Conservation (phyloP, 30 jellyfish, hydroid and myxozoan genomes). For the Cassiopea xamachana region DNA sequence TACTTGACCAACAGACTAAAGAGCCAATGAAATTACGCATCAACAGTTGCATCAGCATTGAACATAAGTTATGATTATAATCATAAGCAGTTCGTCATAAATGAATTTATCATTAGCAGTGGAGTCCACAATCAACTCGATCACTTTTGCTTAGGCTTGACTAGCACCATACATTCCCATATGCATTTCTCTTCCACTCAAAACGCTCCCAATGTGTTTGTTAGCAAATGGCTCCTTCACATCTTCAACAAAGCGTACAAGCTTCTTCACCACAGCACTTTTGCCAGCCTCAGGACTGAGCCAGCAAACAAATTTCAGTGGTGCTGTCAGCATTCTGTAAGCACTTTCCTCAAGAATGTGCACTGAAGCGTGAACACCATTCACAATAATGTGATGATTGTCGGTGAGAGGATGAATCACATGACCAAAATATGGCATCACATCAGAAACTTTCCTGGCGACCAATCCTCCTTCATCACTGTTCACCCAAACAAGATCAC, state of each 20-base stretch:
- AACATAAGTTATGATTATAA: too few relatives aligned
- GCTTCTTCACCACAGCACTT: slow-evolving; percentile 41
- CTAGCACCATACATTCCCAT: slow-evolving; percentile 44
- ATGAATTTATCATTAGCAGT: too few relatives aligned
- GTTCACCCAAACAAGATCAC: slow-evolving; percentile 58
- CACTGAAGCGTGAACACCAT: slow-evolving; percentile 74
- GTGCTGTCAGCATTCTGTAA: slow-evolving; percentile 58
- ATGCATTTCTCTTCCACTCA: slow-evolving; percentile 17
- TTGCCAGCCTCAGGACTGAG: slow-evolving; percentile 63
- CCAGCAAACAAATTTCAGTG: slow-evolving; percentile 46
- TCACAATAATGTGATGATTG: slow-evolving; percentile 64
- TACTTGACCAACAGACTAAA: too few relatives aligned
- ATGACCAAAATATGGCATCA: slow-evolving; percentile 30
- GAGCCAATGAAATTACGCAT: too few relatives aligned
- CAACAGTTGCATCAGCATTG: too few relatives aligned
- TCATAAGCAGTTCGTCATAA: too few relatives aligned
- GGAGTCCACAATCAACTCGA: too few relatives aligned
- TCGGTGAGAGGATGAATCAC: slow-evolving; percentile 67
- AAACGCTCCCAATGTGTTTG: slow-evolving; percentile 15
- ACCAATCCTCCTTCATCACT: not conserved
- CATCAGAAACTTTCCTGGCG: slow-evolving; percentile 21
- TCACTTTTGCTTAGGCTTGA: not conserved
- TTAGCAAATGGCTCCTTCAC: slow-evolving; percentile 56
- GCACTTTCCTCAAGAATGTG: slow-evolving; percentile 51
- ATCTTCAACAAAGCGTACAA: slow-evolving; percentile 57